A percentile compares a stretch with the other conserved stretches of the same genome.
Evolutionary conservation across 2,113 vertebrate species (phyloP).

Genomic region (Chaenocephalus aceratus): DNA sequence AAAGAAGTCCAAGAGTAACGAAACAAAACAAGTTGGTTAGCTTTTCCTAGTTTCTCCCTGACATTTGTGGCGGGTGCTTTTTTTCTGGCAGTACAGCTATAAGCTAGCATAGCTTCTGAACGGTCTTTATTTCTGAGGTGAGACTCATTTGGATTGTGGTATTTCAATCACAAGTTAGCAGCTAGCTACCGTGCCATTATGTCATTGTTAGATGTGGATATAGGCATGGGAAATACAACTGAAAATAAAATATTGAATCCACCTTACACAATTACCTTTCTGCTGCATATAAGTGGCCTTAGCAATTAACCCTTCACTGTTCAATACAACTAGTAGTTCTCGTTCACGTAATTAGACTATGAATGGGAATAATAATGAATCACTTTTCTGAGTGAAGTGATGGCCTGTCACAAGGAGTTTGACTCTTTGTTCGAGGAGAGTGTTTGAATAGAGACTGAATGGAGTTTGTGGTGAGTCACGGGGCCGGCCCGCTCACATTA

Average conservation of each 20-base stretch:
- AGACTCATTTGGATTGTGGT: neutral
- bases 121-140: neutral
- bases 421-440: conserved; percentile 41
- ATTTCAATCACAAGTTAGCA: neutral
- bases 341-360: conserved; percentile 26
- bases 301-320: neutral
- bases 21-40: neutral
- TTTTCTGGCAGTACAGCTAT: neutral
- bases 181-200: neutral
- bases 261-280: neutral
- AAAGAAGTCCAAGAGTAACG: neutral
- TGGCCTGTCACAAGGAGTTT: conserved; percentile 24
- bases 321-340: conserved; percentile 46
- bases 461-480: conserved; percentile 58
- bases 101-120: neutral
- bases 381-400: conserved; percentile 35
- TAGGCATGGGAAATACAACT: neutral
- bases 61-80: neutral
- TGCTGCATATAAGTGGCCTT: neutral
- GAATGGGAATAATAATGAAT: conserved; percentile 53
- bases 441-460: conserved; percentile 51
- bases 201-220: neutral
- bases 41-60: neutral
- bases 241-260: neutral
- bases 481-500: conserved; percentile 44